Conservation (phyloP, 53 echinoderm and acorn worm genomes). For the Actinopyga echinites region DNA sequence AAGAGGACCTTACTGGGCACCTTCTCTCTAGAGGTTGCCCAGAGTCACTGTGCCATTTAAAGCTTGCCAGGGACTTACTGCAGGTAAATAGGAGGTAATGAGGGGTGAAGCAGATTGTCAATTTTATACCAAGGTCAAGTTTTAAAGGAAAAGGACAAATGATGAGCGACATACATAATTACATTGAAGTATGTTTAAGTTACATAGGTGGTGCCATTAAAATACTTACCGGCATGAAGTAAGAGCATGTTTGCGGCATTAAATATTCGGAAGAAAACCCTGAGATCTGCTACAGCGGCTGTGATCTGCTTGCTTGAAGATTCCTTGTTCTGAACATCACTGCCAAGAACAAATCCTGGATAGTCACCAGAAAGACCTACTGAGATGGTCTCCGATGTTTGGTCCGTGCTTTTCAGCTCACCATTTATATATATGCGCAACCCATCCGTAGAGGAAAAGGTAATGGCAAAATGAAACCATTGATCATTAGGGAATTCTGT, state of each 20-base stretch:
- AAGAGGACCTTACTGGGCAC: too few species aligned
- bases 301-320: constrained; percentile 3
- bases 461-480: constrained; percentile 71
- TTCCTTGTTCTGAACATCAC: not conserved
- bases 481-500: constrained; percentile 46
- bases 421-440: constrained; percentile 59
- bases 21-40: too few species aligned
- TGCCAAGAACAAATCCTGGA: constrained; percentile 36
- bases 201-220: not conserved
- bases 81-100: too few species aligned
- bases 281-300: constrained; percentile 67
- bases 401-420: not conserved
- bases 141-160: too few species aligned
- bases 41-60: too few species aligned
- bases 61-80: too few species aligned
- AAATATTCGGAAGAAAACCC: constrained; percentile 58
- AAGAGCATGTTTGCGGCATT: constrained; percentile 9
- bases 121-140: too few species aligned
- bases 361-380: constrained; percentile 13
- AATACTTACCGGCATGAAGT: not conserved
- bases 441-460: constrained; percentile 38
- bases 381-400: not conserved
- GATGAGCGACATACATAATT: too few species aligned
- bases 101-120: too few species aligned
- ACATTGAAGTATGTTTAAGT: too few species aligned